Conservation (phyloP, 2,888 invertebrate genomes). For the Folsomia manolachei region DNA sequence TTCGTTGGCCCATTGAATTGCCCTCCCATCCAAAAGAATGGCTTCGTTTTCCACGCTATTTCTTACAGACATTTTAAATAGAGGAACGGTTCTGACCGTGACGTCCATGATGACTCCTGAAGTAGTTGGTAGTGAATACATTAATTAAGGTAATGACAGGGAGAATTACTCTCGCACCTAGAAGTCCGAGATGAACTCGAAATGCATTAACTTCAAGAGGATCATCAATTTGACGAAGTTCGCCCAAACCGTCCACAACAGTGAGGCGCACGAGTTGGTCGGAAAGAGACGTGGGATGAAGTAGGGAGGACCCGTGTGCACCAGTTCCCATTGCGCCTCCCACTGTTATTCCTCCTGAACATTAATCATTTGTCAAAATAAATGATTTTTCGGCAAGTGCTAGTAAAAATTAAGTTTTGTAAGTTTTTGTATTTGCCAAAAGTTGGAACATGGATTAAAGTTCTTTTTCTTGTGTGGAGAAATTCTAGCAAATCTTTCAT, state of each 20-base stretch:
- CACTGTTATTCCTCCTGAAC: constrained; percentile 31
- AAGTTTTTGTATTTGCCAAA: no score
- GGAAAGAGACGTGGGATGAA: constrained; percentile 31
- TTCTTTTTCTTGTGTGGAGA: constrained; percentile 16
- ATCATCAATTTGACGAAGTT: constrained; percentile 21
- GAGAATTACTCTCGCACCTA: no score
- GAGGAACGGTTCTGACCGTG: constrained; percentile 30
- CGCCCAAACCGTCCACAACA: constrained; percentile 30
- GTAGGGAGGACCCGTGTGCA: constrained; percentile 31
- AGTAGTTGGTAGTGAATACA: no score
- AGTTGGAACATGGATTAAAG: constrained; percentile 28
- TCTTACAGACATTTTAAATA: constrained; percentile 31
- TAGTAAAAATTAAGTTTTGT: not conserved
- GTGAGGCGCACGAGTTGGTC: constrained; percentile 35
- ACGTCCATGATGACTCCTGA: constrained; percentile 34
- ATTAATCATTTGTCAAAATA: not conserved
- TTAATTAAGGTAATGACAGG: no score
- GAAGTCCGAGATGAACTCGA: constrained; percentile 30
- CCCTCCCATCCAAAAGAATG: constrained; percentile 28
- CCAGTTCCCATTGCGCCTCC: constrained; percentile 36
- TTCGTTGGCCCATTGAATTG: constrained; percentile 16
- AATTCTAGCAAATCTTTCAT: constrained; percentile 19
- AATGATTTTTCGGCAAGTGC: not conserved
- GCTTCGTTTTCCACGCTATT: constrained; percentile 25
- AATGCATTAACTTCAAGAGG: constrained; percentile 25